These are phyloP conservation scores for Cremastobaeus sp. DNA, from an alignment of 2,888 invertebrate species.

Conservation along the genomic window DNA sequence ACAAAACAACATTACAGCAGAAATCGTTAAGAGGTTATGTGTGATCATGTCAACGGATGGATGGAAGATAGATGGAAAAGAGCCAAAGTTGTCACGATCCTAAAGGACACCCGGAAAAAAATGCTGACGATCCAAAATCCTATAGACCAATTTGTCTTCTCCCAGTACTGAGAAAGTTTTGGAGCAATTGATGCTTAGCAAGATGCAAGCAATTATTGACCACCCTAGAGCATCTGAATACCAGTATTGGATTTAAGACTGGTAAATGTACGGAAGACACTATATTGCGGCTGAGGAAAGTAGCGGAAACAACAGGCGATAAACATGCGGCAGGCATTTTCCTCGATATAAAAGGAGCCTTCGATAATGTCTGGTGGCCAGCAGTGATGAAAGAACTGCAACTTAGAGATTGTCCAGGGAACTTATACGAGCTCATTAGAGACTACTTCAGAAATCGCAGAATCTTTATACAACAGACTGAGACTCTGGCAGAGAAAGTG, in stretches of 20 bases:
- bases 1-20: accelerated
- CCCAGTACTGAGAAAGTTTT: constrained; percentile 33
- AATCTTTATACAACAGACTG: background rate
- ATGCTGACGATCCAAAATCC: constrained; percentile 14
- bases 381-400: constrained; percentile 14
- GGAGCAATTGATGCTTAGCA: too few relatives aligned
- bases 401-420: constrained; percentile 19
- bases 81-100: constrained; percentile 5
- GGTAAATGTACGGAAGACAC: constrained; percentile 31
- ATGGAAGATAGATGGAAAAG: constrained; percentile 34
- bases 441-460: constrained; percentile 25
- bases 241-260: constrained; percentile 21
- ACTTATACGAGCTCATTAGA: constrained; percentile 1
- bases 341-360: constrained; percentile 28
- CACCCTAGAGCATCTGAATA: constrained; percentile 9
- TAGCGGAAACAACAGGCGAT: background rate
- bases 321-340: constrained; percentile 25
- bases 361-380: constrained; percentile 39
- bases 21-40: too few relatives aligned
- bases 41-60: too few relatives aligned
- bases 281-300: background rate
- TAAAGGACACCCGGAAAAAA: constrained; percentile 30
- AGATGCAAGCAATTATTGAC: too few relatives aligned
- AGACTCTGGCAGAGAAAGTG: background rate
- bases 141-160: constrained; percentile 55